These are phyloP conservation scores for Epinephelus fuscoguttatus DNA, from an alignment of 2,113 vertebrate species.

Conservation along the genomic window DNA sequence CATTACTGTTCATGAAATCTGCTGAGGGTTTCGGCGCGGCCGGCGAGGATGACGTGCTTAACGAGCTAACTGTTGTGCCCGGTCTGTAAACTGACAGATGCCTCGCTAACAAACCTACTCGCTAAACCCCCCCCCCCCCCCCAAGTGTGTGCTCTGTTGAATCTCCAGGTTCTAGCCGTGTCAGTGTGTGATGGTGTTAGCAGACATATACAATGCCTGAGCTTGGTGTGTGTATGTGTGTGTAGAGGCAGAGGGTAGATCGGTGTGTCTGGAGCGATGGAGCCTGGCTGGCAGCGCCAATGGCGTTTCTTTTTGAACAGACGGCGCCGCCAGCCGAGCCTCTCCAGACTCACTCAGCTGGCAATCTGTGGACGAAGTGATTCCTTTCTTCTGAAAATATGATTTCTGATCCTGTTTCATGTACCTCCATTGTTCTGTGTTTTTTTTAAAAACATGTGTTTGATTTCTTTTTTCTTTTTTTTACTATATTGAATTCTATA, in stretches of 20 bases:
- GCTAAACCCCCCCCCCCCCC: slow-evolving; percentile 18
- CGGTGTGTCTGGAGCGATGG: slow-evolving; percentile 33
- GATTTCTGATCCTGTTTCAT: slow-evolving; percentile 50
- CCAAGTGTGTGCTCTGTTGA: slow-evolving; percentile 30
- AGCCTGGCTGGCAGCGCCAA: slow-evolving; percentile 64
- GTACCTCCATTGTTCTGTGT: slow-evolving; percentile 60
- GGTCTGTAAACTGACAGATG: background rate
- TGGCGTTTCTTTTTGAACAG: slow-evolving; percentile 70
- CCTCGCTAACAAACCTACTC: slow-evolving; percentile 17
- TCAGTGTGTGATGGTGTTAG: slow-evolving; percentile 49
- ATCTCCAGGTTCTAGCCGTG: slow-evolving; percentile 29
- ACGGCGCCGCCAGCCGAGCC: slow-evolving; percentile 57
- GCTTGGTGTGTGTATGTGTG: slow-evolving; percentile 29
- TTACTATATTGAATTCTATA: slow-evolving; percentile 68
- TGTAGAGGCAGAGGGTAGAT: slow-evolving; percentile 48
- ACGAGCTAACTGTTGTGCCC: slow-evolving; percentile 4
- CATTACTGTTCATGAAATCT: slow-evolving; percentile 54
- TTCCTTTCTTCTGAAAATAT: slow-evolving; percentile 44
- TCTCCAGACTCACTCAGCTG: slow-evolving; percentile 33
- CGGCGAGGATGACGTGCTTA: background rate
- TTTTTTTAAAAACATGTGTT: slow-evolving; percentile 54
- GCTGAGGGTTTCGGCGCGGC: slow-evolving; percentile 22
- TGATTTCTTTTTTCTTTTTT: slow-evolving; percentile 57
- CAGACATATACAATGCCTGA: slow-evolving; percentile 40
- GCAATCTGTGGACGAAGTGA: slow-evolving; percentile 39